Conservation (phyloP, 2,113 vertebrate genomes). For the Ploceus nigricollis region DNA sequence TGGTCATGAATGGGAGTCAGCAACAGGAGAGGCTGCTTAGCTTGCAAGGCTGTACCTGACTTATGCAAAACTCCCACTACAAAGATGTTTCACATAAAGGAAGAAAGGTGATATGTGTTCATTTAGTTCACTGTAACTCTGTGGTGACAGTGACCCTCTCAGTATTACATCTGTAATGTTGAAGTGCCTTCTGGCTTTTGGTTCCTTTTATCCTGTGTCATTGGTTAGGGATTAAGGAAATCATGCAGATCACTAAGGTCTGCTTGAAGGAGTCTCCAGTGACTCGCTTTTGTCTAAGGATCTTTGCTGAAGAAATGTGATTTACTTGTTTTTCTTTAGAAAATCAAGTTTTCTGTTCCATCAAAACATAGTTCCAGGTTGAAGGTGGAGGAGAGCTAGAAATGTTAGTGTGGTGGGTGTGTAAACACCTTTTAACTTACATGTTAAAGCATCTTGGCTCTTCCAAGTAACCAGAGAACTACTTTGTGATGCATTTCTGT, state of each 20-base stretch:
- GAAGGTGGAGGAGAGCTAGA: neutral
- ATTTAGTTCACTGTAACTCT: neutral
- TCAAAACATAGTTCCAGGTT: neutral
- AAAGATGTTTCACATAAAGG: rapidly evolving
- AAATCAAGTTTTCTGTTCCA: neutral
- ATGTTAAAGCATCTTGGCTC: neutral
- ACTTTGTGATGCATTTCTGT: neutral
- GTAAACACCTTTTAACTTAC: neutral
- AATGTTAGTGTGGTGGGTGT: neutral
- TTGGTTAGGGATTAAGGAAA: neutral
- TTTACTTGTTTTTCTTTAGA: neutral
- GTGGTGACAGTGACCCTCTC: neutral
- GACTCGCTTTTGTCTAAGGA: neutral
- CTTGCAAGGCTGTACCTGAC: rapidly evolving
- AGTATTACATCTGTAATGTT: neutral
- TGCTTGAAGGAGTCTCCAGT: neutral
- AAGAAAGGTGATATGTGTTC: neutral
- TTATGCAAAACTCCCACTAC: neutral
- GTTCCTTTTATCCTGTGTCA: neutral
- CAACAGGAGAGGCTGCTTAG: neutral
- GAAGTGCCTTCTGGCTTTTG: neutral
- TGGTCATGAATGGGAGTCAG: neutral
- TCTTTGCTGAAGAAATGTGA: neutral
- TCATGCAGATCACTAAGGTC: neutral
- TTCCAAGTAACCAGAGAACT: neutral